Evolutionary conservation across 2,888 invertebrate species (phyloP), one percentile per base, ranked within the genome.

Genomic region (Drosophila peninsularis): DNA sequence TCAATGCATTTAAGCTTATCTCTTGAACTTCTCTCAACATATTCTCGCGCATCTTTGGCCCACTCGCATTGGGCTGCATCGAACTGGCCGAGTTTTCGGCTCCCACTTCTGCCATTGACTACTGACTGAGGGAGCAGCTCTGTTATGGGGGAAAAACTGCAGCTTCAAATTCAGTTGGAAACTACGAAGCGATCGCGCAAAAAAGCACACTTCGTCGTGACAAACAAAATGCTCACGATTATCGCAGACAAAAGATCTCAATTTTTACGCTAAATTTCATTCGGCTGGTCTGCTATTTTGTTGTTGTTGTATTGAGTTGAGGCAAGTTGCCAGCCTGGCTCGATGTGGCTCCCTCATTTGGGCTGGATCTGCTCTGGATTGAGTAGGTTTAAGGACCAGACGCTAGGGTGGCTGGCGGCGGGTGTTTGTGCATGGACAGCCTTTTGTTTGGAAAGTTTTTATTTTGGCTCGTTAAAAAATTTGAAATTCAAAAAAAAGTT

Each of bases 141-240:
- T 52, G 41, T 52, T 55, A 36, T 52, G 54, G 62, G 55, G 56
- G 50, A 73, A 52, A 50, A 45, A 32, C 49, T 41, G 5, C 47
- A 39, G 17, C 47, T 62, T 56, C 54, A 76, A 39, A 55, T 76
- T 21, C 63, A 63, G 54, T 49, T 67, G 27, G 45, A 32, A 44
- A 65, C 41, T 56, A 27, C 45, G 34, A 58, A 45, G 68, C 77
- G 84, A 84, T 87, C 83, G 82, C 83, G 84, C 82, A 84, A 87
- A 87, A 85, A 85, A 88, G 75, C 88, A 85, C 85, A 85, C 88
- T 90, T 91, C 86, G 87, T 83, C 90, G 90, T 91, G 90, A 91
- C 90, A 90, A 91, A 90, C 90, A 89, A 90, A 82, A 90, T 89
- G 90, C 90, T 90, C 90, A 88, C 90, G 90, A 82, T 90, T 90